A percentile compares a stretch with the other conserved stretches of the same genome.
These are phyloP conservation scores for Vanacampus margaritifer DNA, from an alignment of 2,113 vertebrate species.

Conservation along the genomic window DNA sequence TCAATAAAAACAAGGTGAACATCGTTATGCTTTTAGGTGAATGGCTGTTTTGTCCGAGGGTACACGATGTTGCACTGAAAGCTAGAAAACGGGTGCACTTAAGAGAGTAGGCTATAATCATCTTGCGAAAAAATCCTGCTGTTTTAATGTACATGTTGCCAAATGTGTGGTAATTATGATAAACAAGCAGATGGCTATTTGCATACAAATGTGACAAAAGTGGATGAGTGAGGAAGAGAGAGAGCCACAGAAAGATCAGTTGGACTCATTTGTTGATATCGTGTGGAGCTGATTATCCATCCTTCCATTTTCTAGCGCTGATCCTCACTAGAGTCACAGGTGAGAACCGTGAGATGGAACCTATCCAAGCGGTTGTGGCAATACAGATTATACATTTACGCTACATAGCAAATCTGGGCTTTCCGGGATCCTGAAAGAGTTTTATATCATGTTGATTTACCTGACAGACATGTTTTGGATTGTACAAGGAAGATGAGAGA, in stretches of 20 bases:
- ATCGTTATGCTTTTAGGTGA: constrained; percentile 3
- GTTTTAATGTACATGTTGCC: constrained; percentile 41
- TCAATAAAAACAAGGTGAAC: neutral
- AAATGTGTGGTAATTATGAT: constrained; percentile 53
- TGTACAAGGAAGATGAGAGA: too few species aligned
- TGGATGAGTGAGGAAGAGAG: neutral
- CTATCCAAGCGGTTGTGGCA: too few species aligned
- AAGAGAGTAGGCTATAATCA: neutral
- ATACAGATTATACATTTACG: too few species aligned
- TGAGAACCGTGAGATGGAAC: too few species aligned
- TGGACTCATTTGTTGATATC: neutral
- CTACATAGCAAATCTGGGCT: too few species aligned
- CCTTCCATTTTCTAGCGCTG: neutral
- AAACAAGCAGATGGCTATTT: constrained; percentile 56
- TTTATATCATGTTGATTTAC: too few species aligned
- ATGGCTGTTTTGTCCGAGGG: constrained; percentile 15
- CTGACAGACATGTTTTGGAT: too few species aligned
- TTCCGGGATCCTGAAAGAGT: too few species aligned
- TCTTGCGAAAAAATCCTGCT: neutral
- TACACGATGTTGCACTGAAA: constrained; percentile 30
- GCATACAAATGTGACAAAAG: constrained; percentile 32
- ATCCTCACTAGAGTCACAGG: too few species aligned
- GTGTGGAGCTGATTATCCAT: neutral
- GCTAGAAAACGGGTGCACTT: neutral
- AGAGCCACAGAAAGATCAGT: neutral